Evolutionary conservation across 2,113 vertebrate genomes (phyloP), one percentile per base, ranked within the genome.

Genomic region (Phyllopteryx taeniolatus): DNA sequence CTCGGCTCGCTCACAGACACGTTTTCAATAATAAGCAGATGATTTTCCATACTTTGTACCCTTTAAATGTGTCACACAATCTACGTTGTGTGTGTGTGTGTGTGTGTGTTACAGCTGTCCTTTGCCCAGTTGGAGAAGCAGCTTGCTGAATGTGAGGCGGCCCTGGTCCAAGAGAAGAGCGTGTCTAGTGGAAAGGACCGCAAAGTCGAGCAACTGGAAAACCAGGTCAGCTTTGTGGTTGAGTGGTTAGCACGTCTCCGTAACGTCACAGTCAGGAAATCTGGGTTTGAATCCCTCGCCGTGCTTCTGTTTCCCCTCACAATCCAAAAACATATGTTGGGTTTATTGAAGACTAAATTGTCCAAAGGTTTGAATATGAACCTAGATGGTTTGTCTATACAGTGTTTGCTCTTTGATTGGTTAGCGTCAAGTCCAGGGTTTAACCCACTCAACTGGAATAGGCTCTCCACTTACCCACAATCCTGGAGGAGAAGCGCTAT

Each of bases 141-240:
- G 64, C 72, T 91, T 70, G 54, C 79, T 63, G 87, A 87, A 62
- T 86, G 86, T 75, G 88, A 93, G 85, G 85, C 90, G 15, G 90
- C 94, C 14, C 86, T 95, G 10, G 46, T 85, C 60, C 86, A 88
- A 35, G 89, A 95, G 42, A 92, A 86, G 78, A 79, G 90, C 67
- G 67, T 92, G 68, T 91, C 88, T 62, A 88, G 93, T 61, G 86
- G 92, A 64, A 92, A 90, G 71, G 89, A 93, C 81, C 72, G 76
- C 5, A 82, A 94, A 60, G 74, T 82, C 49, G 90, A 94, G 73
- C 84, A 88, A 4, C 87, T 60, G 74, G 92, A 90, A 81, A 80
- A 56, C 73, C 92, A 96, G 95, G 96, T 95, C 63, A 39, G n/a
- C 17, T 33, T 54, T 0, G 33, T 14, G 9, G 5, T 4, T 22